phyloP scores from a whole-genome alignment of 2,888 invertebrate species.

The Cremastinae sp. region DNA sequence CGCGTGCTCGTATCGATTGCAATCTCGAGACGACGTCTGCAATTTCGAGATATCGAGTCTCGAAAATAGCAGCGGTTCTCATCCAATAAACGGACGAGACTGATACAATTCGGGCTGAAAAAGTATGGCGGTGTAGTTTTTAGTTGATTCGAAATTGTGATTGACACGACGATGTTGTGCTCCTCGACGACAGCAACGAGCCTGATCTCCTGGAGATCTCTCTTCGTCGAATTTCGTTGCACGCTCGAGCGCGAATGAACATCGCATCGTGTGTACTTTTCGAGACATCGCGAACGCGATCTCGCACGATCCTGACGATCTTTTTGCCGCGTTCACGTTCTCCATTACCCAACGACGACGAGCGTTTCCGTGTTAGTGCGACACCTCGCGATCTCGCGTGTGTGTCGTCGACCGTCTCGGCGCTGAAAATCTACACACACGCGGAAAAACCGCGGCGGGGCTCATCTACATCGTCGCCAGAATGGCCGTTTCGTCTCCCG shows the following conservation, averaged over 20 bases:
- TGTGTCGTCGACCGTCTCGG: constrained; percentile 6
- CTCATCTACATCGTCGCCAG: constrained; percentile 69
- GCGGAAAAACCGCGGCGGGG: constrained; percentile 70
- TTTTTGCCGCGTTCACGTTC: constrained; percentile 65
- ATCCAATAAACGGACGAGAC: background rate
- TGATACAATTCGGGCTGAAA: constrained; percentile 57
- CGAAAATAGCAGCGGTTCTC: background rate
- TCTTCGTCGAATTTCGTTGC: constrained; percentile 64
- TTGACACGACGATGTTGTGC: constrained; percentile 67
- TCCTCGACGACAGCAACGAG: constrained; percentile 41
- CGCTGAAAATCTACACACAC: constrained; percentile 18
- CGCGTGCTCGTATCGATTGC: too few relatives aligned
- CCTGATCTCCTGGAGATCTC: constrained; percentile 52
- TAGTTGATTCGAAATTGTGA: constrained; percentile 72
- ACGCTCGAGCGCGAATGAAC: constrained; percentile 61
- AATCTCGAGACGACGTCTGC: too few relatives aligned
- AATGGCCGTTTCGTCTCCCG: constrained; percentile 73
- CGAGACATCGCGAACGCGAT: constrained; percentile 23
- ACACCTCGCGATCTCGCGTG: constrained; percentile 26
- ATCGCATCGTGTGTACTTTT: constrained; percentile 20
- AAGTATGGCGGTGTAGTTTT: constrained; percentile 72
- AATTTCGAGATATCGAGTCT: constrained; percentile 8
- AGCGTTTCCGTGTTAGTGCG: constrained; percentile 7
- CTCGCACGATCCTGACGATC: constrained; percentile 42
- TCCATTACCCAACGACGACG: constrained; percentile 24